Conservation (phyloP, 2,113 vertebrate species). For the Otocyon megalotis region DNA sequence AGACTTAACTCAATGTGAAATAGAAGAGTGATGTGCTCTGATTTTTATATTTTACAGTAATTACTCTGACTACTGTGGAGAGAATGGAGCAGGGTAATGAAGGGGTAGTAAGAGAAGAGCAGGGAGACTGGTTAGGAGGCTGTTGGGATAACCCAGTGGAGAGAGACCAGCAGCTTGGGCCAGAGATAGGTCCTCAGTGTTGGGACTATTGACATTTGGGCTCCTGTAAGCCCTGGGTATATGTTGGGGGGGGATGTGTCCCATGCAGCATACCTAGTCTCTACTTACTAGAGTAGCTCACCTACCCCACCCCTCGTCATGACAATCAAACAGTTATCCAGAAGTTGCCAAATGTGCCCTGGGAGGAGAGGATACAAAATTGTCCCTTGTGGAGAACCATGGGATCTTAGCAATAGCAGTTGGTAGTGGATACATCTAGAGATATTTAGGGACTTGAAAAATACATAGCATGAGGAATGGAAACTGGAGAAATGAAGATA, state of each 20-base stretch:
- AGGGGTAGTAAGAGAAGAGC: background rate
- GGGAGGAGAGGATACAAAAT: background rate
- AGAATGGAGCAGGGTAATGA: background rate
- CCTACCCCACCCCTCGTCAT: accelerated
- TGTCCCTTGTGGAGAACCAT: background rate
- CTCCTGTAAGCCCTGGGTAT: background rate
- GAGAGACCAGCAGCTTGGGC: background rate
- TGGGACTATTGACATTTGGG: background rate
- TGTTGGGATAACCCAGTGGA: background rate
- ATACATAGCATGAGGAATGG: background rate
- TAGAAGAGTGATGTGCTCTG: background rate
- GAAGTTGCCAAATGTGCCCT: background rate
- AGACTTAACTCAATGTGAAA: background rate
- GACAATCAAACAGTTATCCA: background rate
- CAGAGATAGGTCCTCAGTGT: background rate
- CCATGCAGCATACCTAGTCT: background rate
- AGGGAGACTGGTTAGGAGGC: background rate
- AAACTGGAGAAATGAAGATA: background rate
- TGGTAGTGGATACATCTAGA: background rate
- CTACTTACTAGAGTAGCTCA: background rate
- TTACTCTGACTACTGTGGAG: background rate
- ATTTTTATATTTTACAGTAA: background rate
- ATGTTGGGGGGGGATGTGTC: too few species aligned
- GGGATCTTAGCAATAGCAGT: background rate
- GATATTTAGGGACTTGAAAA: background rate